A percentile compares a stretch with the other conserved stretches of the same genome.
These are phyloP conservation scores for Phataginus tricuspis DNA, from an alignment of 2,797 vertebrate species.

Conservation along the genomic window DNA sequence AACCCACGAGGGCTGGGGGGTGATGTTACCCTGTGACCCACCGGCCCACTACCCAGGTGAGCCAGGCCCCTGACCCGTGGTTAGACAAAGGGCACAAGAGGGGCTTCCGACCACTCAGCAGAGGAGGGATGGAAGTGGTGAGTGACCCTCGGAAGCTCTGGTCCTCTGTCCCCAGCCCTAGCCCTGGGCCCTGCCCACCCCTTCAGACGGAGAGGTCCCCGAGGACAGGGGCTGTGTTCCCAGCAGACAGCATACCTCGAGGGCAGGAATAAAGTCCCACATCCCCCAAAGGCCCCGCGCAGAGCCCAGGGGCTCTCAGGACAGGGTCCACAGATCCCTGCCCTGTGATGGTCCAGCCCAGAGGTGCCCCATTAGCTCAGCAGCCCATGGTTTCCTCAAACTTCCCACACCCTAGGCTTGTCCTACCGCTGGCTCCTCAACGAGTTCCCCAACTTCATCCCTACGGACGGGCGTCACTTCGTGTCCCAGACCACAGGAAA, in stretches of 20 bases:
- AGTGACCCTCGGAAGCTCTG: not conserved
- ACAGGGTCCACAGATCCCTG: not conserved
- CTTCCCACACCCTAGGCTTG: conserved; percentile 86
- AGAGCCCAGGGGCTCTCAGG: fast-evolving
- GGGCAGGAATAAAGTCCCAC: fast-evolving
- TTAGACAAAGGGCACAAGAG: not conserved
- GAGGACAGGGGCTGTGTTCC: not conserved
- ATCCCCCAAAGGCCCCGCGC: not conserved
- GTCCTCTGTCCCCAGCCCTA: not conserved
- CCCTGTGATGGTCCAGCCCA: not conserved
- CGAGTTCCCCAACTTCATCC: conserved; percentile 96
- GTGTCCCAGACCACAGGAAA: conserved; percentile 97
- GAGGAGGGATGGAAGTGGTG: not conserved
- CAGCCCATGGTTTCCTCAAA: not conserved
- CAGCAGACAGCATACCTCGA: not conserved
- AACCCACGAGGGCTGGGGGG: conserved; percentile 92
- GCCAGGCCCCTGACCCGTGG: not conserved
- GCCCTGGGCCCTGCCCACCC: no score
- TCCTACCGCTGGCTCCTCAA: conserved; percentile 97
- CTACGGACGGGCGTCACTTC: conserved; percentile 91
- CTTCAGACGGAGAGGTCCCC: not conserved
- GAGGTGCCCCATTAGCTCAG: not conserved
- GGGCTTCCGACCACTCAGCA: not conserved
- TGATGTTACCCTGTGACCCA: conserved; percentile 93
- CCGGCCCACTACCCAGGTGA: conserved; percentile 97